A percentile compares a stretch with the other conserved stretches of the same genome.
phyloP scores from a whole-genome alignment of 2,113 vertebrate genomes.

The Pteronura brasiliensis region DNA sequence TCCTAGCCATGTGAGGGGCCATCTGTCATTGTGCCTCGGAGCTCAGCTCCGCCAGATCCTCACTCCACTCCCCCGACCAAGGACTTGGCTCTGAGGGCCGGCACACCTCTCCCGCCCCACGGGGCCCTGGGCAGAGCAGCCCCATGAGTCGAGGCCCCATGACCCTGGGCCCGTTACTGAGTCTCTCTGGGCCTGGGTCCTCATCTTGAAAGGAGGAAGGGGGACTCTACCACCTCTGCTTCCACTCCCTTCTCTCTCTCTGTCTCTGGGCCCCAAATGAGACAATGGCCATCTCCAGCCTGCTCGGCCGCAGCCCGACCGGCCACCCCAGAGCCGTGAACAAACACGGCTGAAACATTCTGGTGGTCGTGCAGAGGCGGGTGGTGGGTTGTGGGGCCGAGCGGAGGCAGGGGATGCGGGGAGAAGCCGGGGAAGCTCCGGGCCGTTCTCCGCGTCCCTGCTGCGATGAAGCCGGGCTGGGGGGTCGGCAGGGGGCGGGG shows the following conservation, averaged over 20 bases:
- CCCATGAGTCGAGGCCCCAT: neutral
- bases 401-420: neutral
- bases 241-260: too few species aligned
- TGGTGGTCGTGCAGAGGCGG: fast-evolving
- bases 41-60: slow-evolving; percentile 55
- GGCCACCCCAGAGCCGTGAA: neutral
- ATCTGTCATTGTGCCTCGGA: slow-evolving; percentile 59
- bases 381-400: fast-evolving
- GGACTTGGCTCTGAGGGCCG: neutral
- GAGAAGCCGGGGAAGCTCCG: neutral
- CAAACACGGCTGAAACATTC: neutral
- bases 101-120: neutral
- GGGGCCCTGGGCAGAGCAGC: neutral
- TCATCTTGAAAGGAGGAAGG: neutral
- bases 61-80: slow-evolving; percentile 37
- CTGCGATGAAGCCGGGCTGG: neutral
- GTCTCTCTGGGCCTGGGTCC: neutral
- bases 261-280: neutral
- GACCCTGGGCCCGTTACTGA: neutral
- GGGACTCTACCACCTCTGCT: neutral
- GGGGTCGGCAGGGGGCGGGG: neutral
- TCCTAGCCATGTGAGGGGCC: slow-evolving; percentile 44
- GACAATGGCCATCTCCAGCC: neutral
- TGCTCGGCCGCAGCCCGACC: neutral
- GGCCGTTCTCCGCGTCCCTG: neutral